Base-by-base conservation (phyloP, 2,797 vertebrate species). In the Adelosebastes latens region DNA sequence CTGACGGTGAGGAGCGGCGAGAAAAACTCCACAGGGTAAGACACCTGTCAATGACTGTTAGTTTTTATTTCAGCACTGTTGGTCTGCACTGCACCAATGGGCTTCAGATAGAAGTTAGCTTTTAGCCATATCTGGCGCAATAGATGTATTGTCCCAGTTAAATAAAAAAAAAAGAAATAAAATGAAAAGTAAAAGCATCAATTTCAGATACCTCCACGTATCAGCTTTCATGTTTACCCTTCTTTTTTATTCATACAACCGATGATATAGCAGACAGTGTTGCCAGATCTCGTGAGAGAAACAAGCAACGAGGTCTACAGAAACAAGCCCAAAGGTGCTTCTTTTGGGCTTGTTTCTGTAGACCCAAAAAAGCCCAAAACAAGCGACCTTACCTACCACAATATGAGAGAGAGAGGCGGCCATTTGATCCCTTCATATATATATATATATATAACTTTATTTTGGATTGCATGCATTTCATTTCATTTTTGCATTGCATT, bases 11-110 rank as follows among this genome's bases (percentile, higher is more conserved):
- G 0, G 98, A 99, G 84, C 94, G 96, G 74, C 94, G 94, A 88
- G 97, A 99, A 91, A 97, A 97, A 65, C 95, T 99, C 42, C 97
- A 99, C 85, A 97, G 94, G 96, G 98, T 99, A 80, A 77, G 82
- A 68, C 49, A 24, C 27, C 6, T 46, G 42, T 18, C 42, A 46
- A 46, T 14, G 60, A 5, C 12, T 6, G 11, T 32, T 42, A 39
- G 42, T 36, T 42, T 34, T 22, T 32, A 32, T 2, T 9, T 14
- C 5, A 2, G 22, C 66, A 7, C 20, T 8, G 20, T 18, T 24
- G 13, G 13, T 8, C 42, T 27, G 42, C 16, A 12, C 52, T 22
- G 18, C 1, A 1, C 5, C 7, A 7, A 32, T 13, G 6, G 29
- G 20, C 42, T 31, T 16, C 10, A 68, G 25, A 16, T 18, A 4